Conservation (phyloP, 2,113 vertebrate species). For the Bubo scandiacus region DNA sequence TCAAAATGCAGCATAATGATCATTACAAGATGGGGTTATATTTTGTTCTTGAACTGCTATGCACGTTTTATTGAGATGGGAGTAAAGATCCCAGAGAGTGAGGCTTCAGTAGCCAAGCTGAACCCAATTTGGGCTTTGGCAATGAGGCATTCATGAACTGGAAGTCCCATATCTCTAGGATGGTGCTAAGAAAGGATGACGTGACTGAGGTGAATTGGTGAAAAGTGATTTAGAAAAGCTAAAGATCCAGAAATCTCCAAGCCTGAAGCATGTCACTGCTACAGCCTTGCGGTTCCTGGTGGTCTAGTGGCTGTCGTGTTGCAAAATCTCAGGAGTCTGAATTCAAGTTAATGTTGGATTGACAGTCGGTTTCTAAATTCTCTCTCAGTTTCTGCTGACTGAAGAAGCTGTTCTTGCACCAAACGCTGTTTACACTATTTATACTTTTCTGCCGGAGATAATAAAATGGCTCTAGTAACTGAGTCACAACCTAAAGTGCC, state of each 20-base stretch:
- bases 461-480: neutral
- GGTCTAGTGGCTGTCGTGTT: neutral
- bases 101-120: neutral
- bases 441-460: neutral
- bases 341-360: neutral
- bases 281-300: neutral
- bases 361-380: neutral
- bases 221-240: neutral
- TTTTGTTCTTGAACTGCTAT: neutral
- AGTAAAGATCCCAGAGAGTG: neutral
- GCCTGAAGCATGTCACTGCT: neutral
- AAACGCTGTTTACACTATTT: neutral
- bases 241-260: neutral
- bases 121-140: neutral
- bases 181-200: neutral
- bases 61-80: neutral
- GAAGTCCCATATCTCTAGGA: neutral
- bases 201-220: neutral
- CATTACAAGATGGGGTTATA: neutral
- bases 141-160: neutral
- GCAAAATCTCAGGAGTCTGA: neutral
- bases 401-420: neutral
- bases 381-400: neutral
- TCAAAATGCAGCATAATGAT: conserved; percentile 3
- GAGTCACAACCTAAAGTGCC: neutral